phyloP scores from a whole-genome alignment of 1,140 invertebrate species.

The Schlechtendalia chinensis region DNA sequence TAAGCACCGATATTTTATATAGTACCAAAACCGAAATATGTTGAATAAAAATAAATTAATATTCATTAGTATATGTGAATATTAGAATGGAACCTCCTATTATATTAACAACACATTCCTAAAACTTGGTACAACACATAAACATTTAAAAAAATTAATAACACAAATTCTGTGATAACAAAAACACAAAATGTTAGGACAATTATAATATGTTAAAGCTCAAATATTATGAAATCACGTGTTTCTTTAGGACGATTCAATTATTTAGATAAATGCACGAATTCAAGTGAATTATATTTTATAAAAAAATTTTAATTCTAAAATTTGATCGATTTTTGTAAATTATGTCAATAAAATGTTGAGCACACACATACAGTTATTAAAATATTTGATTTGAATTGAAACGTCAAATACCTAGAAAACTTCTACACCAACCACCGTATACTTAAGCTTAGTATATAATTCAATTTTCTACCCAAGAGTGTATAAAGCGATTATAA shows the following conservation, averaged over 20 bases:
- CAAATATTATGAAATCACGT: neutral
- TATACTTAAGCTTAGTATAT: neutral
- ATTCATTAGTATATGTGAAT: neutral
- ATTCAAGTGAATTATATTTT: neutral
- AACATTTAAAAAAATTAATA: constrained; percentile 6
- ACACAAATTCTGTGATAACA: neutral
- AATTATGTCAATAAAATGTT: constrained; percentile 17
- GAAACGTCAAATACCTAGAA: neutral
- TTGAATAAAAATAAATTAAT: constrained; percentile 1
- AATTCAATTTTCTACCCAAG: constrained; percentile 1
- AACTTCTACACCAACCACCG: neutral
- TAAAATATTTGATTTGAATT: neutral
- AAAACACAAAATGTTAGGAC: constrained; percentile 10
- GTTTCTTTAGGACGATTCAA: constrained; percentile 1
- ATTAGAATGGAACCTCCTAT: neutral
- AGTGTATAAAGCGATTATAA: neutral
- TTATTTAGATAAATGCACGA: constrained; percentile 7
- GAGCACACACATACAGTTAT: neutral
- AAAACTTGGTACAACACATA: neutral
- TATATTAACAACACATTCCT: neutral
- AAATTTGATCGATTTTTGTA: constrained; percentile 16
- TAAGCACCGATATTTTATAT: constrained; percentile 12
- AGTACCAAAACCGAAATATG: constrained; percentile 1
- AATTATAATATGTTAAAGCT: constrained; percentile 1
- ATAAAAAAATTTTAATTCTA: constrained; percentile 8